A percentile compares a stretch with the other conserved stretches of the same genome.
Conservation (phyloP, 1,140 invertebrate species). For the Drosophila fuyamai region DNA sequence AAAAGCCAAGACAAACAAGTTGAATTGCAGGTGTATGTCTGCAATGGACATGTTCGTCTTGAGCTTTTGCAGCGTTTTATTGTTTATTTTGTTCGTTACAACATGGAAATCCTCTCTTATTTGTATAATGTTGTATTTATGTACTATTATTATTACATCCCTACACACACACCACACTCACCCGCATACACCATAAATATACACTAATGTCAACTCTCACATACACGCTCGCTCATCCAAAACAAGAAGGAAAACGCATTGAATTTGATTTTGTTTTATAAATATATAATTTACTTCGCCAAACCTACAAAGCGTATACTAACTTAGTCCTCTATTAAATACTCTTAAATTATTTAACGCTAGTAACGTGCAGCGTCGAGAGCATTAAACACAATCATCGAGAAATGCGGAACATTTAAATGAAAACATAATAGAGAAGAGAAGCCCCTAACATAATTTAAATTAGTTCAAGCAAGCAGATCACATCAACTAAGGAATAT, state of each 20-base stretch:
- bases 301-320: constrained; percentile 75
- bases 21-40: neutral
- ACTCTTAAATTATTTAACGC: constrained; percentile 79
- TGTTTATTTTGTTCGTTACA: constrained; percentile 46
- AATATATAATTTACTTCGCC: constrained; percentile 72
- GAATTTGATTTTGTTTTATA: constrained; percentile 74
- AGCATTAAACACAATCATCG: constrained; percentile 55
- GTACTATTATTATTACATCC: constrained; percentile 62
- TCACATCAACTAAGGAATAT: constrained; percentile 24
- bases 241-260: constrained; percentile 39
- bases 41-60: constrained; percentile 5
- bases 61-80: constrained; percentile 48
- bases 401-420: constrained; percentile 38
- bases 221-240: constrained; percentile 35
- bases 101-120: constrained; percentile 64
- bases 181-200: constrained; percentile 15
- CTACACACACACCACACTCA: constrained; percentile 17
- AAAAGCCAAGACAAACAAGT: constrained; percentile 7
- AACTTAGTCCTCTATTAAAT: constrained; percentile 79
- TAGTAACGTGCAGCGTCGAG: constrained; percentile 39
- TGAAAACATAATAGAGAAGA: constrained; percentile 43
- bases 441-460: constrained; percentile 50
- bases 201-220: constrained; percentile 9
- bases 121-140: constrained; percentile 80
- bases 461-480: constrained; percentile 53